Evolutionary conservation across 2,797 vertebrate genomes (phyloP).

Genomic region (Morus bassanus): DNA sequence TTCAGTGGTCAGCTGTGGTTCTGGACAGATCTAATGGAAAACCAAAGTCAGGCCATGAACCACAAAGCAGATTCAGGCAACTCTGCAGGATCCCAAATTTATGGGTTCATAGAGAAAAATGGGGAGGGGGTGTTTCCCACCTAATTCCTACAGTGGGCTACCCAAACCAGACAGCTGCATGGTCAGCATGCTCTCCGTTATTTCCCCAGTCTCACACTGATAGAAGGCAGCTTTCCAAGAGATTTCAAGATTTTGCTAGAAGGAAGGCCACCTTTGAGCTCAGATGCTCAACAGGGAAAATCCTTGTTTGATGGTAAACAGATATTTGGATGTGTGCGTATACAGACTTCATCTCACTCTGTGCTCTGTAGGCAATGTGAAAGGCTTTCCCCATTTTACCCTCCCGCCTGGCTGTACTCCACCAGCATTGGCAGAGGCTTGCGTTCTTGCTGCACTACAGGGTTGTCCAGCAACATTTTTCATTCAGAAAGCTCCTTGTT

Average conservation of each 20-base stretch:
- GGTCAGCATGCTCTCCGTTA: background rate
- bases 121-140: background rate
- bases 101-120: background rate
- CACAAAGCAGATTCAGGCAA: background rate
- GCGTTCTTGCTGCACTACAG: slow-evolving; percentile 40
- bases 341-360: background rate
- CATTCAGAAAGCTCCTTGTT: slow-evolving; percentile 36
- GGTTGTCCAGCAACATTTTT: slow-evolving; percentile 62
- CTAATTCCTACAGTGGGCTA: background rate
- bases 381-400: slow-evolving; percentile 36
- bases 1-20: background rate
- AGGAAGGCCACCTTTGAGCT: background rate
- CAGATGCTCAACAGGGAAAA: background rate
- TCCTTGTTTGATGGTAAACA: slow-evolving; percentile 33
- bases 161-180: background rate
- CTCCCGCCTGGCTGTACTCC: background rate
- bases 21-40: background rate
- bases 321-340: background rate
- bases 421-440: slow-evolving; percentile 19
- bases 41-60: background rate
- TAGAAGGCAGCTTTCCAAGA: background rate
- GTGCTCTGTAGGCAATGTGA: background rate
- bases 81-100: background rate
- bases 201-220: background rate
- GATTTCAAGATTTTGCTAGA: background rate